Evolutionary conservation across 2,797 vertebrate species (phyloP).

Genomic region (Channallabes apus): DNA sequence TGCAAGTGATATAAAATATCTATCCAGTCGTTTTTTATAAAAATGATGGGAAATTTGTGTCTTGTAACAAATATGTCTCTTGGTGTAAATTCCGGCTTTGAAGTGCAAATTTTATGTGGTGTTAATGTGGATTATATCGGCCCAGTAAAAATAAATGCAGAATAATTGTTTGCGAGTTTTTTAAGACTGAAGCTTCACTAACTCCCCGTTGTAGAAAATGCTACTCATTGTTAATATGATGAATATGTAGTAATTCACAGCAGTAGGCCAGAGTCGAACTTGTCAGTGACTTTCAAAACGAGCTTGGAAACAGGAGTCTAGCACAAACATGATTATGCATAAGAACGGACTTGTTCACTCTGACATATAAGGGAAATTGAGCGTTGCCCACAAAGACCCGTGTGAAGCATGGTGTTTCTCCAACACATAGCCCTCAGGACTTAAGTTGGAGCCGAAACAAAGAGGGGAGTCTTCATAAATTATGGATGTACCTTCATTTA

Average conservation of each 20-base stretch:
- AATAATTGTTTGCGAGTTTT: not conserved
- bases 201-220: not conserved
- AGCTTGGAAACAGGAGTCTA: not conserved
- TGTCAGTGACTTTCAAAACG: not conserved
- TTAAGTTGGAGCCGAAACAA: conserved; percentile 49
- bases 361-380: not conserved
- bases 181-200: not conserved
- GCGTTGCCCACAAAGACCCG: not conserved
- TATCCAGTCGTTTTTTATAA: not conserved
- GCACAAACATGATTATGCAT: not conserved
- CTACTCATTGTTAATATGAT: not conserved
- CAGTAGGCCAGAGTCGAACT: not conserved
- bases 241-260: not conserved
- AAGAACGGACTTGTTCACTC: not conserved
- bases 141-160: not conserved
- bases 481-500: conserved; percentile 64
- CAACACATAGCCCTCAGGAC: conserved; percentile 38
- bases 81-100: not conserved
- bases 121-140: not conserved
- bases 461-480: conserved; percentile 57
- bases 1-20: not conserved
- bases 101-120: not conserved
- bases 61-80: not conserved
- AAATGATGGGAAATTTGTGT: not conserved
- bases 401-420: conserved; percentile 17